These are phyloP conservation scores for Psophia crepitans DNA, from an alignment of 2,113 vertebrate genomes.

Conservation along the genomic window DNA sequence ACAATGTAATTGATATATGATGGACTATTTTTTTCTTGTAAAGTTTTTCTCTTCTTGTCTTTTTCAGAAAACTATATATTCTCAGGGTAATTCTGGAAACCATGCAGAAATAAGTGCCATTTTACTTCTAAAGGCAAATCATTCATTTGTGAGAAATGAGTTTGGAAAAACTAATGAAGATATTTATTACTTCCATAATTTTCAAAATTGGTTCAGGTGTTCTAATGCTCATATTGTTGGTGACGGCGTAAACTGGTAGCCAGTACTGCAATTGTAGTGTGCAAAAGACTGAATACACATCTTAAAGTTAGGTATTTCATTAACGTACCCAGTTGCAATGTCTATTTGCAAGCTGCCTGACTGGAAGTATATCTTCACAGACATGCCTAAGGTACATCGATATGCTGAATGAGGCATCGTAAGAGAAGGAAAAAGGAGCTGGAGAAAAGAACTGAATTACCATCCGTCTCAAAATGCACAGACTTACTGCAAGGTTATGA, in stretches of 20 bases:
- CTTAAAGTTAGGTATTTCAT: not conserved
- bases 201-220: not conserved
- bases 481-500: not conserved
- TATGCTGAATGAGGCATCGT: not conserved
- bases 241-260: not conserved
- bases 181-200: not conserved
- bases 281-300: not conserved
- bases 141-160: not conserved
- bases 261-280: not conserved
- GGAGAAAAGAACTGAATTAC: not conserved
- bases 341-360: not conserved
- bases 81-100: not conserved
- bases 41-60: not conserved
- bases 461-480: fast-evolving
- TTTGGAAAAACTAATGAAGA: not conserved
- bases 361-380: not conserved
- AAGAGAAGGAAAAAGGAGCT: not conserved
- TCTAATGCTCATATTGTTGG: not conserved
- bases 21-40: not conserved
- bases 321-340: not conserved
- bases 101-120: constrained; percentile 24
- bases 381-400: not conserved
- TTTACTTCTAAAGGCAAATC: constrained; percentile 11
- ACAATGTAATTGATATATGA: not conserved
- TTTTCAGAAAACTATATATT: not conserved